These are phyloP conservation scores for Maccullochella peelii DNA, from an alignment of 2,113 vertebrate genomes.

Conservation along the genomic window DNA sequence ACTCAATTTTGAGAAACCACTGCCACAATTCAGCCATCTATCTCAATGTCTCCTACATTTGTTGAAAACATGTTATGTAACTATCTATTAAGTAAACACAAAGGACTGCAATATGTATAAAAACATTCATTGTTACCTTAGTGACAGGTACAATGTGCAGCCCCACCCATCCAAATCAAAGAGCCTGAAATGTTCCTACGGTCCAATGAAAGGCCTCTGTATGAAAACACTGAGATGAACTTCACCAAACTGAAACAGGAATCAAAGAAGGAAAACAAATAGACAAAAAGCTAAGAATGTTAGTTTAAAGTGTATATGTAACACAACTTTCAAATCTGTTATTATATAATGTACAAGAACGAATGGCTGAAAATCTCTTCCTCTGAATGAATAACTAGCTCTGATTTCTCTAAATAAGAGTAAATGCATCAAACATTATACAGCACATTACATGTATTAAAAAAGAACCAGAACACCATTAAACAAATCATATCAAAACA, in stretches of 20 bases:
- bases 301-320: background rate
- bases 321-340: background rate
- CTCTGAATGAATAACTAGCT: background rate
- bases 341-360: background rate
- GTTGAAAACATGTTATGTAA: slow-evolving; percentile 16
- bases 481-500: background rate
- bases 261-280: background rate
- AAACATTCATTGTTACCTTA: background rate
- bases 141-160: background rate
- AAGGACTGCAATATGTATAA: background rate
- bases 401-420: background rate
- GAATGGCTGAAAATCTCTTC: background rate
- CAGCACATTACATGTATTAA: background rate
- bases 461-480: background rate
- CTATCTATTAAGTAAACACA: background rate
- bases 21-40: background rate
- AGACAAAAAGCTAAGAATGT: background rate
- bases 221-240: background rate
- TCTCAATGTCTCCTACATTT: background rate
- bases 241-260: background rate
- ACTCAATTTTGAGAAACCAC: background rate
- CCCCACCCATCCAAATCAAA: slow-evolving; percentile 1
- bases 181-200: background rate
- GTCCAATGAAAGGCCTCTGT: background rate
- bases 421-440: background rate